These are phyloP conservation scores for Drosophila nannoptera DNA, from an alignment of 1,140 invertebrate species.

Conservation along the genomic window DNA sequence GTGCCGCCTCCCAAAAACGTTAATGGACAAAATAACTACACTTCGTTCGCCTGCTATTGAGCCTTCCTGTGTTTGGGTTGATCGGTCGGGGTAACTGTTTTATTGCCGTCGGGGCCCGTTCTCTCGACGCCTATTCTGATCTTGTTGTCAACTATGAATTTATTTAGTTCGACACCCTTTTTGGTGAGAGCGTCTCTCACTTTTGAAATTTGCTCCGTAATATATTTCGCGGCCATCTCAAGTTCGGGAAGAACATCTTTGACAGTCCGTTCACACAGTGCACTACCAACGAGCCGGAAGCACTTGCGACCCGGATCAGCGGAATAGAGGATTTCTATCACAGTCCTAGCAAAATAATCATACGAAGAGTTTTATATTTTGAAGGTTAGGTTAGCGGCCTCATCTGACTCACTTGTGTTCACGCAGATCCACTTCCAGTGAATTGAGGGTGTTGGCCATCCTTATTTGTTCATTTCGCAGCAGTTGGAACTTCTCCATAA, in stretches of 20 bases:
- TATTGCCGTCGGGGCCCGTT: constrained; percentile 79
- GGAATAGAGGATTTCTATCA: constrained; percentile 94
- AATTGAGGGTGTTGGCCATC: constrained; percentile 91
- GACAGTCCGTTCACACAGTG: constrained; percentile 95
- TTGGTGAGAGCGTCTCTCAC: constrained; percentile 89
- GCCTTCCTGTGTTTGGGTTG: constrained; percentile 14
- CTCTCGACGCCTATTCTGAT: constrained; percentile 87
- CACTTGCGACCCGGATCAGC: constrained; percentile 93
- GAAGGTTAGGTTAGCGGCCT: constrained; percentile 37
- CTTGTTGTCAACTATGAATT: constrained; percentile 94
- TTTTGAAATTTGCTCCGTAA: too few species aligned
- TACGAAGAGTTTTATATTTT: constrained; percentile 19
- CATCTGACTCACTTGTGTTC: constrained; percentile 92
- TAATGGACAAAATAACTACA: constrained; percentile 67
- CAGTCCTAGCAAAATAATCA: constrained; percentile 86
- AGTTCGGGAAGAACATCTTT: constrained; percentile 93
- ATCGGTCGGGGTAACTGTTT: constrained; percentile 71
- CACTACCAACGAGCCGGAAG: constrained; percentile 95
- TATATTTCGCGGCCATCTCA: too few species aligned
- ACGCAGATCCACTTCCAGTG: constrained; percentile 94
- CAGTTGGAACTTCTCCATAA: constrained; percentile 91
- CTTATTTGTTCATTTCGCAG: constrained; percentile 92
- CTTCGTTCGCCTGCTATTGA: constrained; percentile 34
- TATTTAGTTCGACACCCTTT: constrained; percentile 95
- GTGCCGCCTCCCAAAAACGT: constrained; percentile 27